Evolutionary conservation across 2,797 vertebrate species (phyloP).

Genomic region (Myotis pilosus): DNA sequence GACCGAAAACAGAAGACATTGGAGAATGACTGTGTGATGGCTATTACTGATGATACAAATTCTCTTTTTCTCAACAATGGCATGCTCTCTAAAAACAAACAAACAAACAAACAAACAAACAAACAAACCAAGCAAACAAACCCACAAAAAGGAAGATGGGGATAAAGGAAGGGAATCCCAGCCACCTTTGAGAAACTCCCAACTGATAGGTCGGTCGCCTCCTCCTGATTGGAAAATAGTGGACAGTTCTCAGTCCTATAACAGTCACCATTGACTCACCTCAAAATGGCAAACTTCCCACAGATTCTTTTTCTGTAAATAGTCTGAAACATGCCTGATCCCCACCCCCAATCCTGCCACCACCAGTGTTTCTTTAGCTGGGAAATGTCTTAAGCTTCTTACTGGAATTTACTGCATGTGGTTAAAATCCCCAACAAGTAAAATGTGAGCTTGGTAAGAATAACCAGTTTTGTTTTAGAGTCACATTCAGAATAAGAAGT

Average conservation of each 20-base stretch:
- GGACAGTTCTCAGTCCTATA: neutral
- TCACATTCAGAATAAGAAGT: neutral
- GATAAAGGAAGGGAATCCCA: neutral
- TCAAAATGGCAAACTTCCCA: neutral
- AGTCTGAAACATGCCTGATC: neutral
- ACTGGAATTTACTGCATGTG: conserved; percentile 57
- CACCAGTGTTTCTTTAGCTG: conserved; percentile 23
- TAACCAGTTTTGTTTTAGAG: conserved; percentile 28
- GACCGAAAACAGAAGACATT: neutral
- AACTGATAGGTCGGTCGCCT: neutral
- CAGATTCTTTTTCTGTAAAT: neutral
- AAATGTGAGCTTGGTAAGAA: conserved; percentile 50
- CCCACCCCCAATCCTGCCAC: too few relatives aligned
- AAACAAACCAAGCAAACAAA: rapidly evolving
- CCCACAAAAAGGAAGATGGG: too few relatives aligned
- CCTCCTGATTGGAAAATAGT: neutral
- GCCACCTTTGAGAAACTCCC: neutral
- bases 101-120: neutral
- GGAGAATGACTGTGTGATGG: neutral
- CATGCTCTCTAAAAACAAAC: neutral
- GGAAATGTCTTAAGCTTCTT: conserved; percentile 62
- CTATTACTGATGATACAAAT: neutral
- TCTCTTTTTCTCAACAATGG: neutral
- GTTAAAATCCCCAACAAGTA: conserved; percentile 59
- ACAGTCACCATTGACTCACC: neutral